Conservation (phyloP, 2,113 vertebrate genomes). For the Apteryx owenii region DNA sequence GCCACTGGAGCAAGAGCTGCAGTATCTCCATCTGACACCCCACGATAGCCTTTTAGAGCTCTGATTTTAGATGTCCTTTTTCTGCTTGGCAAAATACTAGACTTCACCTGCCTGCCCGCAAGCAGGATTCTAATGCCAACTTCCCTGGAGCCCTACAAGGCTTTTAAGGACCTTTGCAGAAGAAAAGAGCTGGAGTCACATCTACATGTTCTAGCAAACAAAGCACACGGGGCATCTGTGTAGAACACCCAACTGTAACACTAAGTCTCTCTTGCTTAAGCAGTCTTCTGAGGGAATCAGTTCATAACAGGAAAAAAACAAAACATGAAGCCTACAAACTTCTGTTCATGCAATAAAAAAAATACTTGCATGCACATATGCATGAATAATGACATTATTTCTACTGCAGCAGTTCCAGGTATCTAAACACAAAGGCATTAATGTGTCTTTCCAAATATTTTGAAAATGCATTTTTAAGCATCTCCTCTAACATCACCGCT, state of each 20-base stretch:
- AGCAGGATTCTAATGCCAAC: background rate
- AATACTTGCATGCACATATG: background rate
- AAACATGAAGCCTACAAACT: background rate
- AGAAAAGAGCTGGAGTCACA: background rate
- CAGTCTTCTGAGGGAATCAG: background rate
- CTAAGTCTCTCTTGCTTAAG: background rate
- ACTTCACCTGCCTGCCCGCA: background rate
- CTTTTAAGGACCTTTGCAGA: background rate
- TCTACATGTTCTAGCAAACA: rapidly evolving
- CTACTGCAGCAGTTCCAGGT: background rate
- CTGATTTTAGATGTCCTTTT: rapidly evolving
- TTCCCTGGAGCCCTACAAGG: background rate
- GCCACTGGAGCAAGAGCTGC: rapidly evolving
- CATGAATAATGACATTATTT: background rate
- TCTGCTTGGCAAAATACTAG: background rate
- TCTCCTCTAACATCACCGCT: background rate
- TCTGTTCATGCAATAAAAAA: background rate
- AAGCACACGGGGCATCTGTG: background rate
- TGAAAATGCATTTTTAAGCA: background rate
- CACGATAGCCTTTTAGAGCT: background rate
- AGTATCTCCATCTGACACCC: background rate
- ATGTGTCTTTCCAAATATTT: background rate
- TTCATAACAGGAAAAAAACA: background rate
- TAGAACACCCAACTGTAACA: background rate
- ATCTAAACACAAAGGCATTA: background rate